phyloP scores from a whole-genome alignment of 2,888 invertebrate species.

The Orthosia gracilis region DNA sequence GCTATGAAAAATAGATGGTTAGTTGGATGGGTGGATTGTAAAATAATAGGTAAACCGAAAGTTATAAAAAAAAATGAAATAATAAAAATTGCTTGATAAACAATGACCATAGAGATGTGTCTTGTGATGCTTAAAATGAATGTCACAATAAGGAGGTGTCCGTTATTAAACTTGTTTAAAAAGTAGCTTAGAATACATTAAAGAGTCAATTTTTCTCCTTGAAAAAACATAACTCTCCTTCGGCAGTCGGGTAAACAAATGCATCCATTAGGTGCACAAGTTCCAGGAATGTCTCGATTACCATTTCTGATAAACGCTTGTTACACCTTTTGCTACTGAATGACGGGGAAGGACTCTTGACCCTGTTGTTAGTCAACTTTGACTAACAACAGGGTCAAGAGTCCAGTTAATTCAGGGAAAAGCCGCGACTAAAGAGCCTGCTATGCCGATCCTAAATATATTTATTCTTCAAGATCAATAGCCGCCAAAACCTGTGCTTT shows the following conservation, averaged over 20 bases:
- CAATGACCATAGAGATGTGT: neutral
- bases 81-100: neutral
- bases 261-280: neutral
- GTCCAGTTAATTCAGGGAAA: too few species aligned
- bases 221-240: neutral
- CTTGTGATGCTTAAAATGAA: neutral
- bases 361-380: too few species aligned
- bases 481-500: neutral
- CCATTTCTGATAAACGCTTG: neutral
- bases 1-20: constrained; percentile 17
- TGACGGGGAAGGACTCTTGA: too few species aligned
- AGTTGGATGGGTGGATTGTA: neutral
- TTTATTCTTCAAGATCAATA: neutral
- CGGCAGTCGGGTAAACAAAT: too few species aligned
- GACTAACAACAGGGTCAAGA: too few species aligned
- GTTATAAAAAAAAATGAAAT: neutral
- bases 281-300: neutral
- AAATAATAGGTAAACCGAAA: neutral
- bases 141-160: neutral
- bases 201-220: neutral
- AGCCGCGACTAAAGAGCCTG: too few species aligned
- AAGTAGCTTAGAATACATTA: neutral
- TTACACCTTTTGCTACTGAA: neutral
- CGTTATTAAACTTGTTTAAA: neutral
- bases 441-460: too few species aligned